Evolutionary conservation across 1,140 invertebrate genomes (phyloP), one percentile per base, ranked within the genome.

Genomic region (Tetramorium simillimum): DNA sequence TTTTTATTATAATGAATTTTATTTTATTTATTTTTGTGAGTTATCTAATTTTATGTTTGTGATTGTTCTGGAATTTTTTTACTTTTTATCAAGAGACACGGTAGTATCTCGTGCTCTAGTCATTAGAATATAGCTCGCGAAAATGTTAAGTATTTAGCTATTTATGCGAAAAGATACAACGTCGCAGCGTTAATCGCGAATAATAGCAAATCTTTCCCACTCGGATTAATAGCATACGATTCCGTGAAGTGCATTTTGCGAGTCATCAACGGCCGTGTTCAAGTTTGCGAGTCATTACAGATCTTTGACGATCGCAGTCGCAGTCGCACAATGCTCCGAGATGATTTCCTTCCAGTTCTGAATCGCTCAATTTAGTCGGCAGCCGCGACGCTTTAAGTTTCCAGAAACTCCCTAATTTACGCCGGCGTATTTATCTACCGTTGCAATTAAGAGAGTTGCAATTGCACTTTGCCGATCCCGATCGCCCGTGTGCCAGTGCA

Each of bases 361-460:
- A 87, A 87, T 87, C 69, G 86, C 60, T 85, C 86, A 87, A 87
- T 87, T 69, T 87, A 87, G 80, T 37, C 49, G 40, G 37, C 70
- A 67, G 70, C 81, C 81, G 60, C 86, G 60, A 63, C 62, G 58
- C 81, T 85, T 85, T 87, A 85, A 87, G 86, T 87, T 87, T 75
- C 62, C 51, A 75, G 86, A 87, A 87, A 87, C 81, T 87, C 62
- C 70, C 80, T 87, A 85, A 87, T 87, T 87, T 87, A 85, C 86
- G 70, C 81, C 53, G 46, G n/a, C 49, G 86, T 87, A 87, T 87
- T 87, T 87, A 87, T 85, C 81, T 85, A 70, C 69, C 70, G 33
- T 69, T 87, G 86, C 82, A 87, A 85, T 87, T 86, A 70, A 87
- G 65, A 62, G 51, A 87, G 86, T 87, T 87, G 69, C 81, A 73